phyloP scores from a whole-genome alignment of 92 coral and sea anemone species.

The Zoanthus gigantus region DNA sequence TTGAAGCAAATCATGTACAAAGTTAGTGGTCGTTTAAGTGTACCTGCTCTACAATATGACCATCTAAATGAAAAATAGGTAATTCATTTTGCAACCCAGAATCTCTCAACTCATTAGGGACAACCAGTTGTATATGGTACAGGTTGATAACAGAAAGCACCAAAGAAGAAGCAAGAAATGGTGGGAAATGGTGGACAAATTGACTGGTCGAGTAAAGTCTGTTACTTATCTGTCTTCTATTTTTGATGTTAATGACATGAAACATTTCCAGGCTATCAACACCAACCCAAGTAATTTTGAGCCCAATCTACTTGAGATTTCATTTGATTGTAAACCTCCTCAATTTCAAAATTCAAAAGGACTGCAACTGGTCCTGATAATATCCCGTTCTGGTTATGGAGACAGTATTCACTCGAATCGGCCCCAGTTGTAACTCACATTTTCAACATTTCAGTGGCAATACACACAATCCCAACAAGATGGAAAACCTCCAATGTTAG shows the following conservation, averaged over 20 bases:
- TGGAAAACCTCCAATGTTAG: background rate
- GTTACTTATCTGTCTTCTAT: too few species aligned
- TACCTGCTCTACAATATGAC: constrained; percentile 7
- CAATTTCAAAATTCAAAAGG: constrained; percentile 3
- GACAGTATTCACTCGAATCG: constrained; percentile 11
- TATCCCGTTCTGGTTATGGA: background rate
- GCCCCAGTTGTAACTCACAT: constrained; percentile 40
- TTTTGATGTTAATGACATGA: too few species aligned
- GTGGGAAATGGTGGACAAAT: too few species aligned
- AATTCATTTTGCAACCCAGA: too few species aligned
- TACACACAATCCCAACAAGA: background rate
- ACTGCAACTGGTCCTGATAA: constrained; percentile 52
- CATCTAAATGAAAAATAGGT: background rate
- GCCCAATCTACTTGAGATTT: constrained; percentile 1
- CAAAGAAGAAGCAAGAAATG: too few species aligned
- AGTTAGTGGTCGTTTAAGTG: constrained; percentile 24
- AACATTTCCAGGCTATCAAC: constrained; percentile 25
- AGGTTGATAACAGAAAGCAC: too few species aligned
- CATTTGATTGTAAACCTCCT: background rate
- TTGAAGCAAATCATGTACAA: constrained; percentile 61
- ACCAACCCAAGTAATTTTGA: constrained; percentile 15
- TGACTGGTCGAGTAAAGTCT: too few species aligned
- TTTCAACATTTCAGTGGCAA: constrained; percentile 1
- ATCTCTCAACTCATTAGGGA: too few species aligned
- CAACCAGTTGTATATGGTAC: too few species aligned